These are phyloP conservation scores for Montipora efflorescens DNA, from an alignment of 64 coral and sea anemone genomes.

Conservation along the genomic window DNA sequence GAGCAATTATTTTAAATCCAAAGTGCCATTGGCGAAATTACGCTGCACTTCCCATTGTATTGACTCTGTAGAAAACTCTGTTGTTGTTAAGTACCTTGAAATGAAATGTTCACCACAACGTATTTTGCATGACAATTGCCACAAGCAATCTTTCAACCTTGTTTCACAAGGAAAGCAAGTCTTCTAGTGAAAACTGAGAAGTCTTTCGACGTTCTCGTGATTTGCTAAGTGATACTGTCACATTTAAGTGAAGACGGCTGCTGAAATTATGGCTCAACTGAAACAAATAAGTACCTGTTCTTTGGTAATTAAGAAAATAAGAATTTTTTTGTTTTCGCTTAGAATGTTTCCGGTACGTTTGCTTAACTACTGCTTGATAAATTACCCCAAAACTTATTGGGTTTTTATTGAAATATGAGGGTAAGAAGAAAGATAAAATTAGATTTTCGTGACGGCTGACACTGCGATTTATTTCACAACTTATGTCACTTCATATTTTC, in stretches of 20 bases:
- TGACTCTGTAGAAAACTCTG: conserved; percentile 10
- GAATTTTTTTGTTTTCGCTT: not conserved
- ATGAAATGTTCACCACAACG: conserved; percentile 15
- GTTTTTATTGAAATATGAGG: not conserved
- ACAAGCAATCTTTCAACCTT: conserved; percentile 2
- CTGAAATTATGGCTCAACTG: not conserved
- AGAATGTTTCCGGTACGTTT: not conserved
- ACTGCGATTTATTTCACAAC: not conserved
- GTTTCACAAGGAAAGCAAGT: not conserved
- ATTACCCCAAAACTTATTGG: not conserved
- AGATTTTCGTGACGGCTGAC: not conserved
- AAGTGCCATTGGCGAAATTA: conserved; percentile 7
- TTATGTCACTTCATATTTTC: not conserved
- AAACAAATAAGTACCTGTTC: conserved; percentile 16
- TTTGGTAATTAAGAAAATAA: conserved; percentile 3
- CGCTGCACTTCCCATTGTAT: not conserved
- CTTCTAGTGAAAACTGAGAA: not conserved
- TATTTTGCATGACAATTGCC: conserved; percentile 19
- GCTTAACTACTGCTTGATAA: not conserved
- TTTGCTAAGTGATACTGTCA: conserved; percentile 13
- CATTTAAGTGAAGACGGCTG: not conserved
- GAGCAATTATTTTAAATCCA: conserved; percentile 15
- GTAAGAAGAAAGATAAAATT: not conserved
- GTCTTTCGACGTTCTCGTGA: not conserved
- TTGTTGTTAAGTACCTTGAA: conserved; percentile 5